Percentiles rank a stretch among this genome's conserved stretches.
These are phyloP conservation scores for Strigamia crassipes DNA, from an alignment of 2,888 invertebrate species.

Conservation along the genomic window DNA sequence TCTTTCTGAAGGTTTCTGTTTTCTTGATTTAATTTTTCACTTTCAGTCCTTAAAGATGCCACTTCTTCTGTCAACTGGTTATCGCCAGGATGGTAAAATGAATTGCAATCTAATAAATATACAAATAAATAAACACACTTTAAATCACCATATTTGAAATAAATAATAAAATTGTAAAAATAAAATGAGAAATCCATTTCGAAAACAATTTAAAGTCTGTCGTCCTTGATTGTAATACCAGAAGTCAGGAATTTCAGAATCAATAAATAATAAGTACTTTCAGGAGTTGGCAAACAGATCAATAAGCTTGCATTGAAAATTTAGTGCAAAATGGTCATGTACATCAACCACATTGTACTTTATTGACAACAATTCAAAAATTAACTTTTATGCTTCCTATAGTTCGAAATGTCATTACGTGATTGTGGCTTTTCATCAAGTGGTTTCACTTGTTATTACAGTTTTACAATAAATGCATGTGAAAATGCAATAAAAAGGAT, in stretches of 20 bases:
- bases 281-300: not conserved
- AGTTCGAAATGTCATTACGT: too few species aligned
- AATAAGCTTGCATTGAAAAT: conserved; percentile 7
- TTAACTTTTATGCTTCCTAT: too few species aligned
- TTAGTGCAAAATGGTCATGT: not conserved
- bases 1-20: conserved; percentile 57
- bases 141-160: not conserved
- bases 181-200: not conserved
- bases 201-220: not conserved
- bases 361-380: not conserved
- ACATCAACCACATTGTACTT: not conserved
- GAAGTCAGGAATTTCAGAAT: conserved; percentile 2
- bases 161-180: not conserved
- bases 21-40: conserved; percentile 56
- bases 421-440: too few species aligned
- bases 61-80: conserved; percentile 53
- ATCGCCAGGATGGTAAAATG: conserved; percentile 42
- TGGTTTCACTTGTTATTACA: too few species aligned
- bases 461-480: too few species aligned
- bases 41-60: conserved; percentile 54
- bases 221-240: not conserved
- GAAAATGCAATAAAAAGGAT: not conserved
- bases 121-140: not conserved
- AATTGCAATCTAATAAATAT: conserved; percentile 47
- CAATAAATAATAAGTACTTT: not conserved